phyloP scores from a whole-genome alignment of 2,113 vertebrate genomes.

The Apteryx mantelli region DNA sequence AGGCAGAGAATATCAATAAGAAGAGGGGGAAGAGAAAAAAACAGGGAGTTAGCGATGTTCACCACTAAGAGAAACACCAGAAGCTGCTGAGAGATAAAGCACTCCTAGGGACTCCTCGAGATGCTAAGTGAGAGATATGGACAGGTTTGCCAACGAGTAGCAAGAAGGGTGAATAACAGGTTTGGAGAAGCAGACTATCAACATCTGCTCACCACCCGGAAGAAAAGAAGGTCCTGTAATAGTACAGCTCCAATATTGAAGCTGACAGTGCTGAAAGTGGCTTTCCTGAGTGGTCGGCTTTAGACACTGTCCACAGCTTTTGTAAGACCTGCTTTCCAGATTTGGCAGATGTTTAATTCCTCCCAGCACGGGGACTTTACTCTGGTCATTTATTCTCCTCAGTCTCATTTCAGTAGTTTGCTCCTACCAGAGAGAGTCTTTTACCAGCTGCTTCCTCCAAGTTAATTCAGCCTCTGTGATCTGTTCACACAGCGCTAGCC shows the following conservation, averaged over 20 bases:
- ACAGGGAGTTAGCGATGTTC: neutral
- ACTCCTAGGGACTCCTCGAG: neutral
- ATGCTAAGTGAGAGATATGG: neutral
- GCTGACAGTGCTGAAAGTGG: neutral
- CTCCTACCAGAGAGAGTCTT: neutral
- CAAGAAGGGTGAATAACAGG: neutral
- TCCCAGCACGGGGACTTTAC: neutral
- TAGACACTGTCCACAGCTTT: neutral
- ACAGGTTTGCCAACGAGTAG: neutral
- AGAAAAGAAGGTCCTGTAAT: neutral
- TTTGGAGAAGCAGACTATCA: neutral
- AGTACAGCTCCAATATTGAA: neutral
- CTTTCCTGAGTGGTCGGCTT: neutral
- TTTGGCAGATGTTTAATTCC: neutral
- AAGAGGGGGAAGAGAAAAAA: neutral
- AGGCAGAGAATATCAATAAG: neutral
- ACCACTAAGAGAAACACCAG: neutral
- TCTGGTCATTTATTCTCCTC: neutral
- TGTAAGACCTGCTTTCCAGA: neutral
- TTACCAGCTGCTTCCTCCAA: neutral
- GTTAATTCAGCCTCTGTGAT: neutral
- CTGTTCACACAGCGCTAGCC: neutral
- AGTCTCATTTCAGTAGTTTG: neutral
- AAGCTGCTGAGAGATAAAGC: neutral
- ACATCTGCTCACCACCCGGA: neutral